Percentiles rank a stretch among this genome's conserved stretches.
Evolutionary conservation across 2,888 invertebrate genomes (phyloP).

Genomic region (Geotrupes spiniger): DNA sequence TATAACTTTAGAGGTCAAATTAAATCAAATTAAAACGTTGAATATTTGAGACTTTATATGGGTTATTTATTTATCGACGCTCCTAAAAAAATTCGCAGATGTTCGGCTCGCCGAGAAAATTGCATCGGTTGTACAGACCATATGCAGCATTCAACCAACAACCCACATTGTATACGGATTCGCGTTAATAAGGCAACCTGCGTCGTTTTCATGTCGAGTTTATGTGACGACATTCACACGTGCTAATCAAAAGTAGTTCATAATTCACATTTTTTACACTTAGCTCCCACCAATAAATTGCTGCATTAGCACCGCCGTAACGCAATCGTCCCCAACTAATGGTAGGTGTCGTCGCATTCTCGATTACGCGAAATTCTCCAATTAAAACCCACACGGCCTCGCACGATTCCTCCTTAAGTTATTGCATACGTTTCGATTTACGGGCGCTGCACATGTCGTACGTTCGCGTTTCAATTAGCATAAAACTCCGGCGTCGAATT

Average conservation of each 20-base stretch:
- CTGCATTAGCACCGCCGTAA: slow-evolving; percentile 42
- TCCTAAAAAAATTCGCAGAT: background rate
- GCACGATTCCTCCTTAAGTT: no score
- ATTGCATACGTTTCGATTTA: no score
- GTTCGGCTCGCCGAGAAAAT: background rate
- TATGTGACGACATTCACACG: slow-evolving; percentile 14
- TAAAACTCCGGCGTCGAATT: no score
- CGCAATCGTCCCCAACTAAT: slow-evolving; percentile 27
- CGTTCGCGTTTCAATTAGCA: no score
- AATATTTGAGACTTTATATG: background rate
- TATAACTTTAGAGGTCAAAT: no score
- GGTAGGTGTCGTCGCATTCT: background rate
- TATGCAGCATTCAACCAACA: slow-evolving; percentile 3
- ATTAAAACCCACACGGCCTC: no score
- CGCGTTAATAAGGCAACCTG: slow-evolving; percentile 13
- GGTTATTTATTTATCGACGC: slow-evolving; percentile 1
- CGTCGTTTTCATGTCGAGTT: slow-evolving; percentile 19
- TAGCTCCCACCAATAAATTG: no score
- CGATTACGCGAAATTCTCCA: background rate
- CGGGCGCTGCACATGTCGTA: no score
- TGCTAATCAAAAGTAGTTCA: slow-evolving; percentile 31
- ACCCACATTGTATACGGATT: slow-evolving; percentile 12
- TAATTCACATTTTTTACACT: slow-evolving; percentile 33
- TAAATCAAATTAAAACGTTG: no score
- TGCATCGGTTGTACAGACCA: background rate